phyloP scores from a whole-genome alignment of 1,140 invertebrate genomes.

The Drosophila littoralis region DNA sequence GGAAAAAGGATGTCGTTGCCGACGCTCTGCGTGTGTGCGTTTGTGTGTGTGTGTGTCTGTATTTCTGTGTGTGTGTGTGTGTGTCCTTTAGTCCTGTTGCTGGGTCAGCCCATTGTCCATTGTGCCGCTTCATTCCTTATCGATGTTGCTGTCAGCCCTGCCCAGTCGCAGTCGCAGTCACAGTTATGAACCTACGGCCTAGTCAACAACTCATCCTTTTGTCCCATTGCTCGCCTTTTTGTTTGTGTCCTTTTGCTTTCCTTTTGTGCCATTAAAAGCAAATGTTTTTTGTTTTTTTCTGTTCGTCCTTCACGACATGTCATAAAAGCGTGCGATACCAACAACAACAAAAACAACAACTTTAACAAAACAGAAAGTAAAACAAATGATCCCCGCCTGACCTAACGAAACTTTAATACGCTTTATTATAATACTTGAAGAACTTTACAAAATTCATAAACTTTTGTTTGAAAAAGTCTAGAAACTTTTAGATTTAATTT shows the following conservation, averaged over 20 bases:
- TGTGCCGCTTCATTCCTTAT: constrained; percentile 44
- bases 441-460: neutral
- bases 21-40: neutral
- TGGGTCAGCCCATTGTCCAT: constrained; percentile 51
- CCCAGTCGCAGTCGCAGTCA: constrained; percentile 7
- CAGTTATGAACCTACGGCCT: constrained; percentile 41
- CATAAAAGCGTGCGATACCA: constrained; percentile 54
- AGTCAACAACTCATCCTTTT: constrained; percentile 43
- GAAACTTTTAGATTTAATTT: neutral
- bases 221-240: constrained; percentile 5
- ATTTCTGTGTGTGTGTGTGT: constrained; percentile 10
- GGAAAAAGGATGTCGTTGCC: constrained; percentile 76
- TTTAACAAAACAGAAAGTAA: neutral
- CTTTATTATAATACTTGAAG: neutral
- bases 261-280: constrained; percentile 50
- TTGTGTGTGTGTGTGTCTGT: constrained; percentile 12
- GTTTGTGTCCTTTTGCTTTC: constrained; percentile 14
- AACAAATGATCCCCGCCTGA: constrained; percentile 6
- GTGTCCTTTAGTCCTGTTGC: constrained; percentile 38
- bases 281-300: constrained; percentile 41
- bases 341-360: constrained; percentile 20
- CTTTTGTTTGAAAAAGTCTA: neutral
- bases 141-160: constrained; percentile 26
- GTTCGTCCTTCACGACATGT: constrained; percentile 66
- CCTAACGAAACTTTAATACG: constrained; percentile 23